These are phyloP conservation scores for Chauna torquata DNA, from an alignment of 2,113 vertebrate species.

Conservation along the genomic window DNA sequence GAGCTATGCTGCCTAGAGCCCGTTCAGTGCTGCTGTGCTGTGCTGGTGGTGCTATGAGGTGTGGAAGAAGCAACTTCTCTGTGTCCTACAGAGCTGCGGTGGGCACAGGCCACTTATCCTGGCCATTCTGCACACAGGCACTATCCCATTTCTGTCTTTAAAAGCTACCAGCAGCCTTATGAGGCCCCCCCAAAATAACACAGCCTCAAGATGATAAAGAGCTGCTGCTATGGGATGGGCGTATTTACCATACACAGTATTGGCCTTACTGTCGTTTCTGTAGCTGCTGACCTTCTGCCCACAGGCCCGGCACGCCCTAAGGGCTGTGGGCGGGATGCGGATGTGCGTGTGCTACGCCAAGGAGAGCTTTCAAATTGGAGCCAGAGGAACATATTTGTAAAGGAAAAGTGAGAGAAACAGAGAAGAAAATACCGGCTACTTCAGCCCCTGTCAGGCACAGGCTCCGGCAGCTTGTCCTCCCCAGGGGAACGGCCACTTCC, in stretches of 20 bases:
- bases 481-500: neutral
- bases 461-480: neutral
- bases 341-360: neutral
- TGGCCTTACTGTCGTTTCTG: neutral
- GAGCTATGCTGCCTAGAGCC: neutral
- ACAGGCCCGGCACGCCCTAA: neutral
- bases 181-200: neutral
- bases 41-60: accelerated
- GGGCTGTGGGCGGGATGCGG: neutral
- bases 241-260: neutral
- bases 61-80: neutral
- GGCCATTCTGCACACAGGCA: neutral
- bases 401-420: neutral
- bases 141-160: neutral
- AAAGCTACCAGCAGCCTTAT: neutral
- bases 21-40: neutral
- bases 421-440: neutral
- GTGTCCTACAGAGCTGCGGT: neutral
- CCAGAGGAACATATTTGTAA: neutral
- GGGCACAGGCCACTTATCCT: accelerated
- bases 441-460: neutral
- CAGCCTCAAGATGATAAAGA: neutral
- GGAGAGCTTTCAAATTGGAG: neutral
- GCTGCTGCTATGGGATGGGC: neutral
- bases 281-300: neutral